phyloP scores from a whole-genome alignment of 2,113 vertebrate genomes.

The Amazona vittata region DNA sequence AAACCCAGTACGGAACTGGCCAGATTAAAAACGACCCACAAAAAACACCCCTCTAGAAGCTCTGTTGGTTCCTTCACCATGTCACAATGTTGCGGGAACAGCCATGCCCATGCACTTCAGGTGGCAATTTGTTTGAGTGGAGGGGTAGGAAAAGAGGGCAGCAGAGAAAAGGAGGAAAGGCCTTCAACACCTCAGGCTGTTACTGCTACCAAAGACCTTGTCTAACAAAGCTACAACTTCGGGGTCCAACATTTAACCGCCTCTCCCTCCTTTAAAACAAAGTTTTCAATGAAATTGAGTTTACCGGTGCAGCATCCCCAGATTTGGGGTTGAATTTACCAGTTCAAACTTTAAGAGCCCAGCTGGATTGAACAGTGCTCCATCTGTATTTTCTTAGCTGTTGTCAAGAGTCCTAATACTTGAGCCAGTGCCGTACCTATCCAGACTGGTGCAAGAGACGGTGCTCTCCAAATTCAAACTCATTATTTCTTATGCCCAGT shows the following conservation, averaged over 20 bases:
- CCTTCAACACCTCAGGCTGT: rapidly evolving
- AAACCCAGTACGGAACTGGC: neutral
- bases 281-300: neutral
- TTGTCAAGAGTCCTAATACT: neutral
- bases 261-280: neutral
- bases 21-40: neutral
- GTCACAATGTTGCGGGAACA: neutral
- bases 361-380: neutral
- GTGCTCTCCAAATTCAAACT: neutral
- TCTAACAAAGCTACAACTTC: neutral
- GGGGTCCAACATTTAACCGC: neutral
- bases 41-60: neutral
- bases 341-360: neutral
- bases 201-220: neutral
- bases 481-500: neutral
- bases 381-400: neutral
- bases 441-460: neutral
- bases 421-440: rapidly evolving
- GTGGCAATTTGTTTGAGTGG: neutral
- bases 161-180: neutral
- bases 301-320: neutral
- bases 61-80: neutral
- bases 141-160: rapidly evolving
- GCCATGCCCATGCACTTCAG: rapidly evolving
- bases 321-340: neutral